Conservation (phyloP, 1,140 invertebrate genomes). For the Trypoxylus dichotomus region DNA sequence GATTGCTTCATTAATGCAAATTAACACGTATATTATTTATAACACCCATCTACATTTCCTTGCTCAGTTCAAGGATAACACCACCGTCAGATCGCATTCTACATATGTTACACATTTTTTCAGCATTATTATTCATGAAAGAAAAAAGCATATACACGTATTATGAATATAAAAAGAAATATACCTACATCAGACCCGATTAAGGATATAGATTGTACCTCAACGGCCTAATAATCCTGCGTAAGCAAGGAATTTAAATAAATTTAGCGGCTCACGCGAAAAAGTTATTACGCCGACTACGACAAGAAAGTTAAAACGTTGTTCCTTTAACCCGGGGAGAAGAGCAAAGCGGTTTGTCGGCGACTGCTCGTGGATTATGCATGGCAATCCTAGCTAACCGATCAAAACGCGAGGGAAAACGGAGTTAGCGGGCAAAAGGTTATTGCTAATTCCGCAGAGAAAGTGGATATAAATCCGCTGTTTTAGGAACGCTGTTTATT, state of each 20-base stretch:
- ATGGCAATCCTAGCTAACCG: background rate
- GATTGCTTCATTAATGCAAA: too few relatives aligned
- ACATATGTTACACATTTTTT: background rate
- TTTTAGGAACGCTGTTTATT: background rate
- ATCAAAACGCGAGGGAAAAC: background rate
- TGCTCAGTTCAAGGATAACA: background rate
- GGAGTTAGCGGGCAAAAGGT: background rate
- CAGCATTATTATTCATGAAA: background rate
- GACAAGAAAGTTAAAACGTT: slow-evolving; percentile 7
- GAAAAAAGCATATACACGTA: background rate
- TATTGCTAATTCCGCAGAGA: background rate
- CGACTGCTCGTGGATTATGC: background rate
- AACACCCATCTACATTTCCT: background rate
- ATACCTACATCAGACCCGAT: background rate
- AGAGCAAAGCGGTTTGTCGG: background rate
- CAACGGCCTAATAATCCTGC: background rate
- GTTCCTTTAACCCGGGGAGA: background rate
- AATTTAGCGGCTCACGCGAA: background rate
- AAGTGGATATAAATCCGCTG: background rate
- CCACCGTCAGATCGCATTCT: too few relatives aligned
- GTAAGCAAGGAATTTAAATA: background rate
- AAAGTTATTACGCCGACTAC: background rate
- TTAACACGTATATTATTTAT: too few relatives aligned
- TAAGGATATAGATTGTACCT: background rate
- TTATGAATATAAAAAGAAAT: slow-evolving; percentile 2